Evolutionary conservation across 2,113 vertebrate genomes (phyloP).

Genomic region (Actenoides lindsayi): DNA sequence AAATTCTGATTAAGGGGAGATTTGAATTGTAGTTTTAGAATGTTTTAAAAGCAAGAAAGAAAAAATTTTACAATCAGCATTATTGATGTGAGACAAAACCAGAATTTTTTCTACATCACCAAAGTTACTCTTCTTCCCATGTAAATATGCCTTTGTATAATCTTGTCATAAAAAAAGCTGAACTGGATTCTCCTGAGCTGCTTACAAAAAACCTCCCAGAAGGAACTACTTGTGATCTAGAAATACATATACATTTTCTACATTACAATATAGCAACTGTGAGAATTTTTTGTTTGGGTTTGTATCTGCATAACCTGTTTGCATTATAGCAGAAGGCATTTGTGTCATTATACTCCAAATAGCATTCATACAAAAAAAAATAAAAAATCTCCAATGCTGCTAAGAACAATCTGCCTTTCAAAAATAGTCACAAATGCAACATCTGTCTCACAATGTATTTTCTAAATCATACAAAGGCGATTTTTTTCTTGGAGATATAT

Average conservation of each 20-base stretch:
- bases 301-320: neutral
- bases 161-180: neutral
- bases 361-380: neutral
- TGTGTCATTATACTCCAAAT: neutral
- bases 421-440: neutral
- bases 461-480: neutral
- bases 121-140: neutral
- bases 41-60: neutral
- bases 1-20: neutral
- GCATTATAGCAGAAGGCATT: neutral
- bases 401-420: conserved; percentile 44
- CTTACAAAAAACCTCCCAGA: neutral
- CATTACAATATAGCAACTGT: neutral
- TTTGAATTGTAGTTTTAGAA: neutral
- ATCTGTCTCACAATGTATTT: neutral
- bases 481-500: neutral
- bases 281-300: neutral
- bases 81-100: neutral
- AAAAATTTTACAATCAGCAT: neutral
- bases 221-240: neutral
- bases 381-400: neutral
- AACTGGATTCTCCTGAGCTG: neutral
- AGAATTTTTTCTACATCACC: neutral
- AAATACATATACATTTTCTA: neutral
- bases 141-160: neutral